Evolutionary conservation across 2,888 invertebrate genomes (phyloP), one percentile per base, ranked within the genome.

Genomic region (Leptopterna dolabrata): DNA sequence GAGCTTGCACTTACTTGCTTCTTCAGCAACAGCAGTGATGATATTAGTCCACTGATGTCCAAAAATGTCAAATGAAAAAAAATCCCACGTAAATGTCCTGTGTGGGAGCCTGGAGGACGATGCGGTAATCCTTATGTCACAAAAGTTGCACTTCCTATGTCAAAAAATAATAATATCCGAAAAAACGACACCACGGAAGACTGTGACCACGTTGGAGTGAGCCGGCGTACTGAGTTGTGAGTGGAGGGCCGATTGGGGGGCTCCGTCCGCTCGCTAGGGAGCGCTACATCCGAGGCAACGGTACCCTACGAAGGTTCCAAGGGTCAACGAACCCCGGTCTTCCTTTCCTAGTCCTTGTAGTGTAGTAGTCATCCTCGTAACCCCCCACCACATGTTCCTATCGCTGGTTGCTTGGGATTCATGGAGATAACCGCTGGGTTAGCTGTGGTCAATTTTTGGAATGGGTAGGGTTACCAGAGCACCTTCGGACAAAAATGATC

Each of bases 151-250:
- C 83, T 83, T 83, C 81, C 81, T 81, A 81, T 47, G 14, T 83
- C 47, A 63, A 55, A 55, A 45, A 36, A 82, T 36, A 82, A 70
- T 24, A 82, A 80, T 70, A 63, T 29, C 73, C 19, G 29, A 19
- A 85, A 43, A 73, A 45, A 51, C 71, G 73, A 85, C 36, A 85
- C 36, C 76, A 63, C 83, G 63, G 30, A 24, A 70, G 29, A 41
- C 41, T 47, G 45, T 47, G 81, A 51, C n/a, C 63, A 41, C 41
- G 70, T 85, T 85, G 85, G 73, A 27, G 85, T 43, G 73, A 85
- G 85, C 85, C 85, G 85, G 85, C 27, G 85, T 71, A 85, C 85
- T 85, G 85, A 85, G 73, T 85, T 36, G 85, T 70, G 47, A 27
- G 73, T 24, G 27, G 73, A 29, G 85, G 85, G 45, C 43, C 73